These are phyloP conservation scores for Casuarius casuarius DNA, from an alignment of 2,113 vertebrate species.

Conservation along the genomic window DNA sequence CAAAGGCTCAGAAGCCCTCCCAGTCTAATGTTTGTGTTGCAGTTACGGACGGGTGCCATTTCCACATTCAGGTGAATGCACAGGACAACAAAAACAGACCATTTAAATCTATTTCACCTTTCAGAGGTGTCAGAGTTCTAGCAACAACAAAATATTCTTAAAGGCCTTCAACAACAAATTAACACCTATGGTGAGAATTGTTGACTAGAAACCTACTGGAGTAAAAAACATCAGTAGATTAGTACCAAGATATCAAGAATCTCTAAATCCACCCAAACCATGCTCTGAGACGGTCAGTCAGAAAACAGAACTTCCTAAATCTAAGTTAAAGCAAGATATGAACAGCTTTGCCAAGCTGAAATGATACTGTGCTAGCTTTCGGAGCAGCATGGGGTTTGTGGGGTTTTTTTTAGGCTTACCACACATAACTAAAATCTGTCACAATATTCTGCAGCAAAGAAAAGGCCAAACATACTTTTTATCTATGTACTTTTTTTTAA, in stretches of 20 bases:
- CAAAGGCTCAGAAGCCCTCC: not conserved
- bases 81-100: not conserved
- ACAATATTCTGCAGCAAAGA: not conserved
- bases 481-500: not conserved
- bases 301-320: not conserved
- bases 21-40: not conserved
- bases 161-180: no score
- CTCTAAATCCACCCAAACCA: not conserved
- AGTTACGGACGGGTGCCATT: not conserved
- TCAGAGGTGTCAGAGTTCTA: not conserved
- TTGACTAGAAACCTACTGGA: not conserved
- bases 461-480: not conserved
- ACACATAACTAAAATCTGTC: not conserved
- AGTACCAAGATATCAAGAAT: not conserved
- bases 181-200: not conserved
- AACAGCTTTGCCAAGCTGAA: no score
- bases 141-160: not conserved
- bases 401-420: not conserved
- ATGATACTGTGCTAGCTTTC: no score
- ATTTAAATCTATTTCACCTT: not conserved
- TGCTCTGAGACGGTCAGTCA: not conserved
- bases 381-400: not conserved
- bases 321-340: no score
- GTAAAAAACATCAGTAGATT: not conserved
- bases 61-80: not conserved